These are phyloP conservation scores for Pogonomyrmex barbatus DNA, from an alignment of 1,140 invertebrate species.

Conservation along the genomic window DNA sequence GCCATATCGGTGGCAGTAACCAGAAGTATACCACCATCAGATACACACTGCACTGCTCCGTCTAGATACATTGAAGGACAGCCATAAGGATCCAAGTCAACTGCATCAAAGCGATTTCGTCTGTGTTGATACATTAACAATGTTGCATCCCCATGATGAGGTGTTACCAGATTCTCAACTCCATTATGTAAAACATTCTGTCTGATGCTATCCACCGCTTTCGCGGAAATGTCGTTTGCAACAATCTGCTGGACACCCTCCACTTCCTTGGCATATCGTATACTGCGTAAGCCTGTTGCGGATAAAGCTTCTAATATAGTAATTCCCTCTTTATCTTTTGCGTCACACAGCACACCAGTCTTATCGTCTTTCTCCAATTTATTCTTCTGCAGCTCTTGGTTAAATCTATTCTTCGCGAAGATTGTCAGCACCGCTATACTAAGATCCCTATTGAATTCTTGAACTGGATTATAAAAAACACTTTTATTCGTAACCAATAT, in stretches of 20 bases:
- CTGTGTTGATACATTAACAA: conserved; percentile 94
- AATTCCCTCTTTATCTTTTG: conserved; percentile 86
- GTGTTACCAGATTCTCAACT: conserved; percentile 91
- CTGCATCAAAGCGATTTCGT: conserved; percentile 92
- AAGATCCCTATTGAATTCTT: conserved; percentile 98
- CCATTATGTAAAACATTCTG: conserved; percentile 93
- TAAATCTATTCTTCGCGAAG: conserved; percentile 79
- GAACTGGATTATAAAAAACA: conserved; percentile 99
- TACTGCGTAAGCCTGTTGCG: conserved; percentile 97
- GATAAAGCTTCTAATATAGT: conserved; percentile 97
- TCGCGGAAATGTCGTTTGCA: conserved; percentile 97
- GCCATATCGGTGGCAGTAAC: conserved; percentile 99
- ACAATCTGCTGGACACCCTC: conserved; percentile 92
- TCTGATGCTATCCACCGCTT: conserved; percentile 95
- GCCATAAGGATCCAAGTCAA: conserved; percentile 99
- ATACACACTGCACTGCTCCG: conserved; percentile 93
- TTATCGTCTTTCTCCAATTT: conserved; percentile 66
- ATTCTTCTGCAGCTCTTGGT: conserved; percentile 69
- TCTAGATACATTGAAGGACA: conserved; percentile 97
- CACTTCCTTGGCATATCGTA: conserved; percentile 98
- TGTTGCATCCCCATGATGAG: conserved; percentile 94
- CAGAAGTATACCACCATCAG: conserved; percentile 93
- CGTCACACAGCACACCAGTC: conserved; percentile 42
- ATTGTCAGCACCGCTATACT: conserved; percentile 85
- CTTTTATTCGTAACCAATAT: conserved; percentile 89